Percentiles rank a stretch among this genome's conserved stretches.
These are phyloP conservation scores for Chrysomela aeneicollis DNA, from an alignment of 2,888 invertebrate genomes.

Conservation along the genomic window DNA sequence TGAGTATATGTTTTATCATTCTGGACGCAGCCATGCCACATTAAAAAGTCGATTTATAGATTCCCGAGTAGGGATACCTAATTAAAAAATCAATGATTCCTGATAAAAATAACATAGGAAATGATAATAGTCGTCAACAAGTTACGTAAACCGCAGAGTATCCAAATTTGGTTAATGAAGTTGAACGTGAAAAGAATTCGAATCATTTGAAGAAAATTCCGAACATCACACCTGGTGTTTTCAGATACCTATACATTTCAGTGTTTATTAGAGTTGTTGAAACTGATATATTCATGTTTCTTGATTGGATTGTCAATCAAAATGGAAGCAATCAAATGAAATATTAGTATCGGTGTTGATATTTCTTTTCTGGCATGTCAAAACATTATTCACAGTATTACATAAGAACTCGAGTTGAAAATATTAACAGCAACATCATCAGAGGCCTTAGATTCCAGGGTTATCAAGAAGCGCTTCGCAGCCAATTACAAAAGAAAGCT, in stretches of 20 bases:
- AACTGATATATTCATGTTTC: not conserved
- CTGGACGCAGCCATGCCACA: not conserved
- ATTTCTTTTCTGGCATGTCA: too few species aligned
- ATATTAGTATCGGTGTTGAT: too few species aligned
- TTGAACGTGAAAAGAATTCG: not conserved
- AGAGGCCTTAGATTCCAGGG: too few species aligned
- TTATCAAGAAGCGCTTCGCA: too few species aligned
- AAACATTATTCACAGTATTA: too few species aligned
- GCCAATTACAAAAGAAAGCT: too few species aligned
- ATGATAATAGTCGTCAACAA: not conserved
- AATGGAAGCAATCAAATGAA: not conserved
- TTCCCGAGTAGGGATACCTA: not conserved
- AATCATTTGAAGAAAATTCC: not conserved
- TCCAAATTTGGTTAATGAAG: not conserved
- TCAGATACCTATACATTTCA: not conserved
- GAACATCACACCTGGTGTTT: not conserved
- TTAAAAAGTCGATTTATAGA: slow-evolving; percentile 5
- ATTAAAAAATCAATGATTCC: not conserved
- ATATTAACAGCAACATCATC: too few species aligned
- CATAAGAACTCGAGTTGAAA: too few species aligned
- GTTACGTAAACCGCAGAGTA: not conserved
- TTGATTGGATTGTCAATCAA: not conserved
- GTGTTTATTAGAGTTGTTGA: not conserved
- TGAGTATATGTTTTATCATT: not conserved
- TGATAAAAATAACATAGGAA: slow-evolving; percentile 3